phyloP scores from a whole-genome alignment of 2,888 invertebrate genomes.

The Teleiodes luculella region DNA sequence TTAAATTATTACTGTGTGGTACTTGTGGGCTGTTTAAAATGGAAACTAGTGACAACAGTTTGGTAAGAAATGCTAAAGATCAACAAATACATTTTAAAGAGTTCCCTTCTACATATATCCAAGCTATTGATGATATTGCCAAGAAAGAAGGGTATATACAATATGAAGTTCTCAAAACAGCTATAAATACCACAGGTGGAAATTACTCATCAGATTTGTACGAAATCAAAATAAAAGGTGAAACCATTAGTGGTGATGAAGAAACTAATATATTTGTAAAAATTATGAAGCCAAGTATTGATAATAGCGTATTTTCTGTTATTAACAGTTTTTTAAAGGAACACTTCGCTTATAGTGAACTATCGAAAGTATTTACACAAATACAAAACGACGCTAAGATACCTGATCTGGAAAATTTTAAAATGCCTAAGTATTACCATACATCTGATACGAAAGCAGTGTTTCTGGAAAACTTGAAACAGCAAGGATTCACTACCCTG shows the following conservation, averaged over 20 bases:
- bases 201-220: constrained; percentile 43
- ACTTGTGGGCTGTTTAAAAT: too few species aligned
- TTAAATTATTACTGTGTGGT: too few species aligned
- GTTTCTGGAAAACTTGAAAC: constrained; percentile 35
- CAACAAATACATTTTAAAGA: too few species aligned
- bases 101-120: too few species aligned
- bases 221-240: constrained; percentile 43
- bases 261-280: constrained; percentile 49
- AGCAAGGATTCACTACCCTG: constrained; percentile 29
- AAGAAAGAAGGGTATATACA: constrained; percentile 30
- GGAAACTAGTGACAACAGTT: too few species aligned
- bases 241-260: constrained; percentile 35
- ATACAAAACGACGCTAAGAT: constrained; percentile 43
- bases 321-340: constrained; percentile 35
- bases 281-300: constrained; percentile 28
- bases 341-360: constrained; percentile 41
- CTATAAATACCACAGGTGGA: constrained; percentile 34
- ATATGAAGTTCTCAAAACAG: constrained; percentile 29
- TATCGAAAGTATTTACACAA: constrained; percentile 36
- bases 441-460: constrained; percentile 31
- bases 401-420: constrained; percentile 38
- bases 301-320: constrained; percentile 29
- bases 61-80: too few species aligned
- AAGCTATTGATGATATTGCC: constrained; percentile 27
- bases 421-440: constrained; percentile 39